Evolutionary conservation across 2,113 vertebrate genomes (phyloP).

Genomic region (Urocynchramus pylzowi): DNA sequence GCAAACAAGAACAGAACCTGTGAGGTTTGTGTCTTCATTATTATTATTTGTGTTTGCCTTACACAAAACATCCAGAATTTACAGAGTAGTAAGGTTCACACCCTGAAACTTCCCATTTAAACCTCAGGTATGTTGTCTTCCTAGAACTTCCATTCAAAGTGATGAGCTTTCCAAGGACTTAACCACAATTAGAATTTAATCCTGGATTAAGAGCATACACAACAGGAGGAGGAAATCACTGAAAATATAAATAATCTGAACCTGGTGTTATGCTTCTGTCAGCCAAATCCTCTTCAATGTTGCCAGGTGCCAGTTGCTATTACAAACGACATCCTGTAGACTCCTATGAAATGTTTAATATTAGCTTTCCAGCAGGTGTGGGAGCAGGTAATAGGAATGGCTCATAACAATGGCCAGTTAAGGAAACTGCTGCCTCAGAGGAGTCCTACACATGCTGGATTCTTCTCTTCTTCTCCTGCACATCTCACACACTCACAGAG

Average conservation of each 20-base stretch:
- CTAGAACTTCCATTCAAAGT: neutral
- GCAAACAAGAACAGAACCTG: neutral
- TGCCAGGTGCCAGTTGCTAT: neutral
- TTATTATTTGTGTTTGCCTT: neutral
- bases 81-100: neutral
- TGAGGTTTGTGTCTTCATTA: neutral
- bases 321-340: neutral
- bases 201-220: neutral
- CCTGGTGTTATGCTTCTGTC: neutral
- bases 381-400: neutral
- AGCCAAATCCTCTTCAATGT: neutral
- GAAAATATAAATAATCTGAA: constrained; percentile 16
- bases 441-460: neutral
- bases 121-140: neutral
- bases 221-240: neutral
- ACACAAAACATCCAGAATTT: neutral
- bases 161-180: neutral
- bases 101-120: neutral
- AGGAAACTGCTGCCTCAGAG: neutral
- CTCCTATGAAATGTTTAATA: neutral
- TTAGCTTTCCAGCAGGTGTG: neutral
- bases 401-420: neutral
- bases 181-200: constrained; percentile 28
- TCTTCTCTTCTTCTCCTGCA: neutral
- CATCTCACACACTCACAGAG: neutral